Evolutionary conservation across 2,113 vertebrate species (phyloP).

Genomic region (Talpa occidentalis): DNA sequence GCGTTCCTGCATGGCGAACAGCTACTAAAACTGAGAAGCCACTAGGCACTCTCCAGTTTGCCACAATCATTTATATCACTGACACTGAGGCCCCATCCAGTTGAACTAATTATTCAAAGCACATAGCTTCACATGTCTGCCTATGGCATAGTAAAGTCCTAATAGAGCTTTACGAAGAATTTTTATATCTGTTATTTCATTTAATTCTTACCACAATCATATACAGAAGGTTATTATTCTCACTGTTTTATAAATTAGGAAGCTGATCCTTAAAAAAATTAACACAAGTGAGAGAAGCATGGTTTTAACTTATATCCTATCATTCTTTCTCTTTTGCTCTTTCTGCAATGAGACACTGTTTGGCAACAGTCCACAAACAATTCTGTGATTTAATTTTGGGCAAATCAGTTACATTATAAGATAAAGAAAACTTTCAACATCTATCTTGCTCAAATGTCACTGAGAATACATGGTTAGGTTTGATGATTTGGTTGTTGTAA

Average conservation of each 20-base stretch:
- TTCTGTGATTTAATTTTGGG: neutral
- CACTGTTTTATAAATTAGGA: neutral
- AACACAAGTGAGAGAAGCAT: neutral
- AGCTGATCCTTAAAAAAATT: neutral
- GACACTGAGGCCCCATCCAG: neutral
- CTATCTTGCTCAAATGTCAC: slow-evolving; percentile 21
- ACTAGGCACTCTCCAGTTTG: neutral
- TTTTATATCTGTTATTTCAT: neutral
- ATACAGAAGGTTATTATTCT: neutral
- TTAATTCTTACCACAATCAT: neutral
- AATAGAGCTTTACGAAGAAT: neutral
- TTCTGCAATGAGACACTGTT: neutral
- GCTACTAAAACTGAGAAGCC: neutral
- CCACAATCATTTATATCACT: neutral
- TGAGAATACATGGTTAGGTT: neutral
- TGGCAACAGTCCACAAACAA: neutral
- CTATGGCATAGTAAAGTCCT: neutral
- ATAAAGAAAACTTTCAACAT: neutral
- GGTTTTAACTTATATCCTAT: neutral
- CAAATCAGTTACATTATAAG: neutral
- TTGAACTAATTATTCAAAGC: neutral
- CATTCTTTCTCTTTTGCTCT: neutral
- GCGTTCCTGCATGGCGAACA: neutral
- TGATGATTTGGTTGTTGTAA: neutral
- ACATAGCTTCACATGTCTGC: neutral